These are phyloP conservation scores for Cerastoderma edule DNA, from an alignment of 2,888 invertebrate species.

Conservation along the genomic window DNA sequence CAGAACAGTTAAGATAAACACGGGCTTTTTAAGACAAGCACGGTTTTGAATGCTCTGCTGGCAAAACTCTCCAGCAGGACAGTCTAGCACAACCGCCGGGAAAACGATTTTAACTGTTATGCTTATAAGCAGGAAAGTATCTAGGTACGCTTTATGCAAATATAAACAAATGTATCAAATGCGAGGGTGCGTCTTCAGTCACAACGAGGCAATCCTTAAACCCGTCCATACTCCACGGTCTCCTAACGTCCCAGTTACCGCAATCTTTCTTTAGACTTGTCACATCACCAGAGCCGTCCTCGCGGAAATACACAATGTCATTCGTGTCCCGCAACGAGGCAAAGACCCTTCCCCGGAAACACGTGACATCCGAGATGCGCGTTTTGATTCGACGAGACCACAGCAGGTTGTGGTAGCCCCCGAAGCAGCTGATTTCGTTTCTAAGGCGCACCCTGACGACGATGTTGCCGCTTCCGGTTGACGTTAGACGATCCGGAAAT, in stretches of 20 bases:
- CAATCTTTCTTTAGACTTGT: constrained; percentile 20
- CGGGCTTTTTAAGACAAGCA: no score
- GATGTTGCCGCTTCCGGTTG: constrained; percentile 38
- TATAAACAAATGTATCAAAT: constrained; percentile 50
- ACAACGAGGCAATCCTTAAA: constrained; percentile 60
- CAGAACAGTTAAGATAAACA: no score
- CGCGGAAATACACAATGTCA: constrained; percentile 46
- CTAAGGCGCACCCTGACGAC: constrained; percentile 44
- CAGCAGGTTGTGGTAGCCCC: constrained; percentile 23
- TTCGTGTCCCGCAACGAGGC: constrained; percentile 47
- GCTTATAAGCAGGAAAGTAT: no score
- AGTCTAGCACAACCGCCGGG: no score
- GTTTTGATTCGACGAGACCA: constrained; percentile 53
- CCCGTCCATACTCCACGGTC: constrained; percentile 54
- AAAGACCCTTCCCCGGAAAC: constrained; percentile 49
- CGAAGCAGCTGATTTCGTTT: constrained; percentile 50
- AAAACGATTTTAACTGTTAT: no score
- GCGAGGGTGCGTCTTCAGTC: constrained; percentile 56
- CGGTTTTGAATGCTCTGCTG: no score
- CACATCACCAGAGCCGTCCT: constrained; percentile 47
- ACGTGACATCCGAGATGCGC: constrained; percentile 40
- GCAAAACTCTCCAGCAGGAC: no score
- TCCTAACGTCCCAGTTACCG: not conserved
- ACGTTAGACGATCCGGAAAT: constrained; percentile 51
- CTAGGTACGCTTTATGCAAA: no score